phyloP scores from a whole-genome alignment of 2,888 invertebrate species.

The Synergus umbraculus region DNA sequence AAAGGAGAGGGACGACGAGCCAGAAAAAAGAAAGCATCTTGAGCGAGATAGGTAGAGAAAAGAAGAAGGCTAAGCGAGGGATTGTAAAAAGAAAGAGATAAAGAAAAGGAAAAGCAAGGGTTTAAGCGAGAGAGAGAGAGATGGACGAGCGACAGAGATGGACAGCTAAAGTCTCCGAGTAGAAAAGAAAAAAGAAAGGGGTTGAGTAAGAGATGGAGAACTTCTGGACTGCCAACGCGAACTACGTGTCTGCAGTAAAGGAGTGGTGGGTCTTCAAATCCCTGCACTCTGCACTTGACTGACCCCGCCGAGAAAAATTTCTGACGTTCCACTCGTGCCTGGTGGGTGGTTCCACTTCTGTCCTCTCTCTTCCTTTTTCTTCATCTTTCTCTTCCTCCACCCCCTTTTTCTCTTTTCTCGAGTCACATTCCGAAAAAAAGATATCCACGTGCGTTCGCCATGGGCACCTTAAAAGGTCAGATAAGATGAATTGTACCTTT shows the following conservation, averaged over 20 bases:
- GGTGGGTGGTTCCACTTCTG: conserved; percentile 34
- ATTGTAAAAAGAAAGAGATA: conserved; percentile 43
- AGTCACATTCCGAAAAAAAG: neutral
- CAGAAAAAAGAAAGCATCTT: conserved; percentile 17
- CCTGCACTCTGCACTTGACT: conserved; percentile 26
- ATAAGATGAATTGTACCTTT: conserved; percentile 1
- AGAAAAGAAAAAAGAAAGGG: conserved; percentile 45
- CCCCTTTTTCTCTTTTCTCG: conserved; percentile 16
- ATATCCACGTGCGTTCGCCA: neutral
- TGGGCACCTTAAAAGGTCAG: neutral
- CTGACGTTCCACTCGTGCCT: conserved; percentile 36
- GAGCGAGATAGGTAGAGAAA: conserved; percentile 51
- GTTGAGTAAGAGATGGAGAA: conserved; percentile 40
- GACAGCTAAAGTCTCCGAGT: conserved; percentile 40
- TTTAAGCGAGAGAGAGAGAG: conserved; percentile 41
- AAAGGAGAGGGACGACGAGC: conserved; percentile 20
- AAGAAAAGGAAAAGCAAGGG: conserved; percentile 45
- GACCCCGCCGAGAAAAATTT: conserved; percentile 42
- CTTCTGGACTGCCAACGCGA: conserved; percentile 3
- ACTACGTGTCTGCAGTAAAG: conserved; percentile 6
- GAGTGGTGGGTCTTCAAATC: conserved; percentile 1
- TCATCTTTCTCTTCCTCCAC: neutral
- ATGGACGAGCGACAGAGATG: neutral
- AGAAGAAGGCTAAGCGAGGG: conserved; percentile 33
- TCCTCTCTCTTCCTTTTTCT: neutral